phyloP scores from a whole-genome alignment of 2,113 vertebrate genomes.

The Daphoenositta chrysoptera region DNA sequence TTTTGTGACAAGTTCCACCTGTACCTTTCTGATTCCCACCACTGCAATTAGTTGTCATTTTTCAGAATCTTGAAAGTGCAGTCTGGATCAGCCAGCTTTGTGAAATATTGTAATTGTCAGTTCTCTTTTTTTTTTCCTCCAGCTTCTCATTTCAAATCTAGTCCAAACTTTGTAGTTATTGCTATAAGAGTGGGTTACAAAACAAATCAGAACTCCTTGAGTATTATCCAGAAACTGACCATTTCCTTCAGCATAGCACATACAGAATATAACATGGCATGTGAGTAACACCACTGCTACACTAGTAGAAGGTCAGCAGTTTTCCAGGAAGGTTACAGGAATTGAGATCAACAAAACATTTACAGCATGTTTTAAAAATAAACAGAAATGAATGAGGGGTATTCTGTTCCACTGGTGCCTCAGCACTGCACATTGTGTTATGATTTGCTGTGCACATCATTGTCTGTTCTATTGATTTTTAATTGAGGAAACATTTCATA shows the following conservation, averaged over 20 bases:
- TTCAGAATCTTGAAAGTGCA: background rate
- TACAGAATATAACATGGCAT: background rate
- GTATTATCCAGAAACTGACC: background rate
- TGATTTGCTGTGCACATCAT: background rate
- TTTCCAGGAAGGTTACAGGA: background rate
- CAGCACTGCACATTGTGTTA: background rate
- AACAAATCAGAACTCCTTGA: background rate
- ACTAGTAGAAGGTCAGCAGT: background rate
- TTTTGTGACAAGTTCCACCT: background rate
- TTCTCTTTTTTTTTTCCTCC: background rate
- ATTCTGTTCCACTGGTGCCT: background rate
- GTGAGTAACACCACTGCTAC: background rate
- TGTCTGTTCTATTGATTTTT: constrained; percentile 62
- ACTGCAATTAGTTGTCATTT: background rate
- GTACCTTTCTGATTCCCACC: background rate
- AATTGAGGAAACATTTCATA: constrained; percentile 59
- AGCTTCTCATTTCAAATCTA: background rate
- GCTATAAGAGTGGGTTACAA: background rate
- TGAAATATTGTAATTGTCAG: background rate
- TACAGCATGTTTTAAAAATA: background rate
- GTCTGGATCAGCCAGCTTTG: background rate
- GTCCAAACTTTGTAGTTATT: background rate
- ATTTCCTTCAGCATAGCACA: background rate
- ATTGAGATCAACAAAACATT: background rate
- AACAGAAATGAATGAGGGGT: background rate